Evolutionary conservation across 2,113 vertebrate species (phyloP).

Genomic region (Porphyrio hochstetteri): DNA sequence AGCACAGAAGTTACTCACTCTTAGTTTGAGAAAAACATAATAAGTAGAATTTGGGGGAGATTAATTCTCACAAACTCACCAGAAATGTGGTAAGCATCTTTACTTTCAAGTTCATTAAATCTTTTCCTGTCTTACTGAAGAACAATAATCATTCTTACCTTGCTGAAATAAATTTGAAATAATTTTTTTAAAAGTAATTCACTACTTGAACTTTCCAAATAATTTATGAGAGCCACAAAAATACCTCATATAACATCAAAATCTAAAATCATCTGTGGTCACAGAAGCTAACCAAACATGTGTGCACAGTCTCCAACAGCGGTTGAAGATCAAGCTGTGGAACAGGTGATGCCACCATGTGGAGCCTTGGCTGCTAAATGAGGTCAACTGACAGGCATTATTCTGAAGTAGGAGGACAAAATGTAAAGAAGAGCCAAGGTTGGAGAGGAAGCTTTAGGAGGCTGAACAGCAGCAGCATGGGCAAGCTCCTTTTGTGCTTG

Average conservation of each 20-base stretch:
- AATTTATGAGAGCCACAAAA: accelerated
- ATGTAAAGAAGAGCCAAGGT: neutral
- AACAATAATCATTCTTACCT: accelerated
- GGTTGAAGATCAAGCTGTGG: neutral
- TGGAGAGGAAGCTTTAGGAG: constrained; percentile 14
- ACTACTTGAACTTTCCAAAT: neutral
- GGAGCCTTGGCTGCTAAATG: neutral
- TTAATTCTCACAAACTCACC: neutral
- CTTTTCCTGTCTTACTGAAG: neutral
- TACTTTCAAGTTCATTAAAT: neutral
- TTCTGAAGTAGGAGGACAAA: neutral
- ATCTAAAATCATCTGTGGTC: neutral
- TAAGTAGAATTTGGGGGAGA: neutral
- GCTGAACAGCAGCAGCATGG: neutral
- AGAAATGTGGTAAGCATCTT: neutral
- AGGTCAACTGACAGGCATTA: constrained; percentile 45
- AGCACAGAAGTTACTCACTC: neutral
- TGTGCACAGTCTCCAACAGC: neutral
- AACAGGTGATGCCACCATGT: constrained; percentile 46
- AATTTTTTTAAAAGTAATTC: neutral
- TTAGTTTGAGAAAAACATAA: neutral
- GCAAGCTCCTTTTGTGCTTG: constrained; percentile 3
- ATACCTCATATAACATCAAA: neutral
- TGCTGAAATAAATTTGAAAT: neutral
- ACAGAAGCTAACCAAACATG: neutral